Evolutionary conservation across 1,140 invertebrate species (phyloP), one percentile per base, ranked within the genome.

Genomic region (Gryon sp.): DNA sequence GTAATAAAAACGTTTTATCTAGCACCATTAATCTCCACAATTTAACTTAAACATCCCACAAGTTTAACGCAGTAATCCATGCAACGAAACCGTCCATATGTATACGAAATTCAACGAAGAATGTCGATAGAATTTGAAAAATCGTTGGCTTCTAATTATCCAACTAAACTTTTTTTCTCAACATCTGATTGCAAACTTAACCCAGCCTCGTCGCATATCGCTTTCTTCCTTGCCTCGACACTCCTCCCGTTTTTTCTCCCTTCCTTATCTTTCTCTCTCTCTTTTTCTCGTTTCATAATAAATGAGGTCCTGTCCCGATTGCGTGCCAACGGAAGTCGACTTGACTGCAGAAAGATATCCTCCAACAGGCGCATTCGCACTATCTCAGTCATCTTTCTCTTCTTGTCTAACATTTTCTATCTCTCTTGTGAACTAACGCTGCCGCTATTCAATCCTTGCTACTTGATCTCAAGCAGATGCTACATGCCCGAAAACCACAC

Each of bases 381-480:
- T 69, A 55, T 70, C 34, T 19, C 40, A 22, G n/a, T 8, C 16
- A 28, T 59, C 59, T 9, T 4, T 59, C 38, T 12, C 46, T 52
- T 46, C 20, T 45, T 18, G 4, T 45, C 36, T 22, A 12, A 11
- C 3, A 7, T 4, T 7, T 9, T 55, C 66, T 18, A 18, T 14
- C 38, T 19, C 69, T 34, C 43, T 65, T 62, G 32, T 32, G 50
- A 57, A 16, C 50, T 63, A 53, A 68, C 68, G 50, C 18, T 59
- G 68, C 63, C 68, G 79, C 80, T 68, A 72, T 53, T 77, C 53
- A 63, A 72, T 68, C 79, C 73, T 53, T 76, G 85, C 83, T 82
- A 88, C 84, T 88, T 86, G 87, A 88, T 82, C 82, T 52, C 81
- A 60, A 88, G 85, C 87, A 88, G 87, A 88, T 88, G 86, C 82